Evolutionary conservation across 2,797 vertebrate genomes (phyloP).

Genomic region (Ambastaia sidthimunki): DNA sequence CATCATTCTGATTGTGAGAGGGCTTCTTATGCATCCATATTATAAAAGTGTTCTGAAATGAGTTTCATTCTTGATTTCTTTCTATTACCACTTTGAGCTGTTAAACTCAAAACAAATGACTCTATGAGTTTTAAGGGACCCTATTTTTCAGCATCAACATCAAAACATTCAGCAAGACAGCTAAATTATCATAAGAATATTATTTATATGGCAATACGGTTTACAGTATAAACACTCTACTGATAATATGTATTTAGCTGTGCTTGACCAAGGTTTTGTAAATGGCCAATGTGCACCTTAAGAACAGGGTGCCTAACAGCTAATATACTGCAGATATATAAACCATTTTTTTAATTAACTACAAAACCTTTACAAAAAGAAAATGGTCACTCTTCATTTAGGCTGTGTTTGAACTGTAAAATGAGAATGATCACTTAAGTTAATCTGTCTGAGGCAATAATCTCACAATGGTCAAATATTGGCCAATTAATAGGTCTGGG

Average conservation of each 20-base stretch:
- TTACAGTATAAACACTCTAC: background rate
- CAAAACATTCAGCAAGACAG: conserved; percentile 19
- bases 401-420: background rate
- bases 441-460: too few species aligned
- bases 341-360: background rate
- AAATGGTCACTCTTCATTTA: background rate
- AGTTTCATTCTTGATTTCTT: background rate
- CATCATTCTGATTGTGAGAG: conserved; percentile 6
- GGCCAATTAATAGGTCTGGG: too few species aligned
- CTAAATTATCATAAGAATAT: background rate
- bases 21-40: background rate
- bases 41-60: conserved; percentile 26
- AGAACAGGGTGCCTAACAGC: background rate
- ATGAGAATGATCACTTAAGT: background rate
- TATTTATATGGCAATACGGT: background rate
- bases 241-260: too few species aligned
- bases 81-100: conserved; percentile 24
- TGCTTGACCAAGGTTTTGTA: background rate
- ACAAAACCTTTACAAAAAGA: background rate
- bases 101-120: conserved; percentile 24
- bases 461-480: too few species aligned
- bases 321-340: background rate
- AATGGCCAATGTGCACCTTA: background rate
- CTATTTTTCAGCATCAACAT: conserved; percentile 47
- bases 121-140: background rate